Evolutionary conservation across 2,888 invertebrate genomes (phyloP), one percentile per base, ranked within the genome.

Genomic region (Dynastes tityus): DNA sequence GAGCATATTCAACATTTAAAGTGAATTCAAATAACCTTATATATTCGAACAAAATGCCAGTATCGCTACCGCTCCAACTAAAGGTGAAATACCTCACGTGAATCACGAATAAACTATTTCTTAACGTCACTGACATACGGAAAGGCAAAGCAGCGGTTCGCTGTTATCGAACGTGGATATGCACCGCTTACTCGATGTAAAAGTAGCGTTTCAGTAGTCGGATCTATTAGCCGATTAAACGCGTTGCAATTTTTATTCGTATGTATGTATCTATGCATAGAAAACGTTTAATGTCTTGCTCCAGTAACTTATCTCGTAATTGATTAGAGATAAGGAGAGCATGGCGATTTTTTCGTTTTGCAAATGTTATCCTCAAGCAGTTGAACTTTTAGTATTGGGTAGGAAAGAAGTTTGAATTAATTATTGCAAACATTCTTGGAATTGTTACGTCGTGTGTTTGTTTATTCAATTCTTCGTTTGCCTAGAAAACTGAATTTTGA

Each of bases 181-280:
- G 22, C 63, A 68, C 70, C n/a, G 55, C 55, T 55, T 29, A 37
- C 16, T 32, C 55, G 58, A 29, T 55, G 75, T 58, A 76, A 76
- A 77, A 53, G 76, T 64, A 74, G 22, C 76, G 76, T 58, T 58
- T 63, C 73, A 77, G 77, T 75, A 78, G 78, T 67, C 70, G 74
- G 77, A 79, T 78, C 80, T 80, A 78, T 80, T 78, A 80, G 77
- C 22, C 80, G 79, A 79, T 80, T 80, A 80, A 79, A 74, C 74
- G 80, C 70, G 67, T 73, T 45, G 27, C 32, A 58, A 70, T 74
- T 74, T 80, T 80, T 78, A 67, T 74, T 75, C 61, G 68, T 5
- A 9, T 4, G 4, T 32, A 32, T 0, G 32, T 32, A 61, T 22
- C 27, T 61, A 61, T 11, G 22, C 58, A 22, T 13, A n/a, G 8